These are phyloP conservation scores for Solen grandis DNA, from an alignment of 1,140 invertebrate genomes.

Conservation along the genomic window DNA sequence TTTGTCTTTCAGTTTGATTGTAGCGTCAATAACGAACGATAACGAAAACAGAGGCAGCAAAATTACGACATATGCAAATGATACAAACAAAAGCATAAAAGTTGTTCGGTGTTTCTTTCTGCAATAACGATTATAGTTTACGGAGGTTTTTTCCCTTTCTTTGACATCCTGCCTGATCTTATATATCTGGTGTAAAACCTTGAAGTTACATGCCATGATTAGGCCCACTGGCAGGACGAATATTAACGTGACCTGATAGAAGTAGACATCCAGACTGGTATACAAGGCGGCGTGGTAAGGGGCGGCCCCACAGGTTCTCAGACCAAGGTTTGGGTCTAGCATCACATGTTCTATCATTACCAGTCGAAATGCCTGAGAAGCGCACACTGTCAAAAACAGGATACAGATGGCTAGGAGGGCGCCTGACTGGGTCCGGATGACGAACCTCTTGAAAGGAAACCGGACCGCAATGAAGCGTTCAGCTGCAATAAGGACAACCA, in stretches of 20 bases:
- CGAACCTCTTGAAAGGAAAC: constrained; percentile 68
- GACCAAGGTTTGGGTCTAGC: not conserved
- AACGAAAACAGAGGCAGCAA: constrained; percentile 69
- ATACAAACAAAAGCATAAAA: constrained; percentile 73
- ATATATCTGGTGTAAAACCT: constrained; percentile 71
- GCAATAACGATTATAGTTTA: not conserved
- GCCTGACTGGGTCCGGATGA: constrained; percentile 60
- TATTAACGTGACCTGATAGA: constrained; percentile 11
- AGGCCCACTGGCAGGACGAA: constrained; percentile 21
- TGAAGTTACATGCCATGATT: constrained; percentile 62
- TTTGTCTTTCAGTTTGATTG: not conserved
- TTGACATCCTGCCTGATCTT: constrained; percentile 54
- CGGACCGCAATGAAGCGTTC: constrained; percentile 72
- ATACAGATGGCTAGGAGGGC: constrained; percentile 65
- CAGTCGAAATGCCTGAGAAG: constrained; percentile 16
- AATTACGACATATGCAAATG: constrained; percentile 72
- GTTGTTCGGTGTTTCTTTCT: constrained; percentile 71
- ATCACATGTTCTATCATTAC: constrained; percentile 26
- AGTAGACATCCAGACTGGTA: constrained; percentile 32
- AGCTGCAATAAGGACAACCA: constrained; percentile 70
- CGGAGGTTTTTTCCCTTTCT: constrained; percentile 34
- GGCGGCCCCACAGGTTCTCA: not conserved
- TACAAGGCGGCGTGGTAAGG: not conserved
- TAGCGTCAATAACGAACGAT: constrained; percentile 61
- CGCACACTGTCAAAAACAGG: constrained; percentile 57